Percentiles rank a stretch among this genome's conserved stretches.
Conservation (phyloP, 2,797 vertebrate genomes). For the Eurystomus glaucurus region DNA sequence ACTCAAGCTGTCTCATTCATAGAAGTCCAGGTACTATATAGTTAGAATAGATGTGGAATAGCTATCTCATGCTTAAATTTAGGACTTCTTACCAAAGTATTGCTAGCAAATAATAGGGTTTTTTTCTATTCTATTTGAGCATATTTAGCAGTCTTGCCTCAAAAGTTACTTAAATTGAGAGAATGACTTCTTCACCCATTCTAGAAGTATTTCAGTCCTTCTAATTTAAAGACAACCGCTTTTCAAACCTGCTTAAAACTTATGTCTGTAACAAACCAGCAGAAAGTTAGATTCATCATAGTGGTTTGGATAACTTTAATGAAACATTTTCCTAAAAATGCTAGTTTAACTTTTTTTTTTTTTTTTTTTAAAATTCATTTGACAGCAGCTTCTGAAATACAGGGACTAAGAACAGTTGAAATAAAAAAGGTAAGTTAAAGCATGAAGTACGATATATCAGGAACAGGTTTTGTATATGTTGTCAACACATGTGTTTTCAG, state of each 20-base stretch:
- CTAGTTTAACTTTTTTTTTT: slow-evolving; percentile 5
- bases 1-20: not conserved
- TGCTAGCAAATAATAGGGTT: not conserved
- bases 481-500: not conserved
- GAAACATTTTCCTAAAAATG: not conserved
- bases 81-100: slow-evolving; percentile 21
- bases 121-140: not conserved
- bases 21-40: not conserved
- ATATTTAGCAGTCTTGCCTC: slow-evolving; percentile 8
- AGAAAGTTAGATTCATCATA: not conserved
- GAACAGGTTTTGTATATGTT: not conserved
- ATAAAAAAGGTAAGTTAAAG: slow-evolving; percentile 89
- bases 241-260: not conserved
- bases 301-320: not conserved
- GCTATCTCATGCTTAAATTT: slow-evolving; percentile 36
- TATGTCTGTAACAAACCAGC: not conserved
- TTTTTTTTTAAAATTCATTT: slow-evolving; percentile 32
- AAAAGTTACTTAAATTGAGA: slow-evolving; percentile 36
- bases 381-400: slow-evolving; percentile 86
- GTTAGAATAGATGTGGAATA: not conserved
- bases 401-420: slow-evolving; percentile 91
- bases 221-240: not conserved
- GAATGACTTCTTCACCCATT: not conserved
- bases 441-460: not conserved
- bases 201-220: not conserved